Evolutionary conservation across 2,888 invertebrate genomes (phyloP), one percentile per base, ranked within the genome.

Genomic region (Dioctria linearis): DNA sequence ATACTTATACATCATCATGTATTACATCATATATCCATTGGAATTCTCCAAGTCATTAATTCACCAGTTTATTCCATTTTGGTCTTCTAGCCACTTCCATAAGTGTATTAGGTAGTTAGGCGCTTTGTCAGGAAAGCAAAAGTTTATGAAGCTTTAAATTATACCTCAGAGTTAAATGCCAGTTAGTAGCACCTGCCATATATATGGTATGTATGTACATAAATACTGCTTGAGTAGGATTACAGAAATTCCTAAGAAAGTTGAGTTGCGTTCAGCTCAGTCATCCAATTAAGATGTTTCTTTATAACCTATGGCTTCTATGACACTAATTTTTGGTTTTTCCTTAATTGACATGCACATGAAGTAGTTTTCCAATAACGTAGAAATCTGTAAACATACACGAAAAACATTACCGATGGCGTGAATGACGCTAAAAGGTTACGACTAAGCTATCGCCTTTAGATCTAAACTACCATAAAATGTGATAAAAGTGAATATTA

Each of bases 311-410:
- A 25, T 25, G 40, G 59, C 43, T 39, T 57, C 42, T 40, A 57
- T 73, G 73, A 73, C 73, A 73, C 73, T 73, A 73, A 73, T 73
- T 73, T 73, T 73, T 57, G 73, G 73, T 40, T 57, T 25, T 25
- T 54, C 73, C 73, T 73, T 73, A 73, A 73, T 73, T 73, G 73
- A 73, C 73, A 73, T 42, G 13, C 73, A 57, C 57, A 40, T 59
- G 73, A 54, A 39, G 25, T 13, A 51, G 73, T 57, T 73, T 73
- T 57, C 73, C 57, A 73, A 73, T 73, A 25, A 25, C 25, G 25
- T 25, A 25, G 25, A 25, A 25, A 25, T 25, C 25, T 25, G 13
- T 49, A 73, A 73, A 73, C 57, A 73, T 57, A 57, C 59, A 40
- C 73, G n/a, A 4, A 11, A 61, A 61, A 39, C 61, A 61, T 25